Evolutionary conservation across 2,113 vertebrate species (phyloP).

Genomic region (Furnarius figulus): DNA sequence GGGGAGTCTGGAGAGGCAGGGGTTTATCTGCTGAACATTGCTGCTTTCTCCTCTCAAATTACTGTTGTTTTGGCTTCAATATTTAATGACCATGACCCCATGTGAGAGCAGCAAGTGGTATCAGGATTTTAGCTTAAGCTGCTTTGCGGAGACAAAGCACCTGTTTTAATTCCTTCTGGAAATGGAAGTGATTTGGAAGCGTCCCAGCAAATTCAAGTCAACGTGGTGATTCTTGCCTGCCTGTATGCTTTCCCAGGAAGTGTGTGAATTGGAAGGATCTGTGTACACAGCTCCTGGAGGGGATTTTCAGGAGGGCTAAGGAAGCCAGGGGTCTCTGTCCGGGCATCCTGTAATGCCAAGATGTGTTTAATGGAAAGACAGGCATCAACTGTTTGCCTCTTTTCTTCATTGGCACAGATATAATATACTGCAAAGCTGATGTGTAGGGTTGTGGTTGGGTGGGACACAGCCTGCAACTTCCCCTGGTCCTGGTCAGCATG

Average conservation of each 20-base stretch:
- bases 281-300: background rate
- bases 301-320: background rate
- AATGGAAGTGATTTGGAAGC: background rate
- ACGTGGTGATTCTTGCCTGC: background rate
- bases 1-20: background rate
- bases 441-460: background rate
- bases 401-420: background rate
- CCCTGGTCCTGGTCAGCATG: background rate
- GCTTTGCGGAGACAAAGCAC: constrained; percentile 35
- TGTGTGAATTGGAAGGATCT: background rate
- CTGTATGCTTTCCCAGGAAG: background rate
- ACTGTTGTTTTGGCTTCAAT: background rate
- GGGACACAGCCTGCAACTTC: background rate
- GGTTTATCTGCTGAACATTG: background rate
- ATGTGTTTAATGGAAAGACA: background rate
- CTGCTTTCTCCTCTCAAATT: background rate
- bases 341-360: background rate
- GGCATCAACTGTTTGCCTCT: background rate
- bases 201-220: background rate
- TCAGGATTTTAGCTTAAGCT: constrained; percentile 28
- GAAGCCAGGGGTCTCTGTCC: background rate
- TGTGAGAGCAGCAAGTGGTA: background rate
- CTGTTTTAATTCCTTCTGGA: constrained; percentile 38
- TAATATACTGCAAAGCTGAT: background rate
- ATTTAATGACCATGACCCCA: background rate